Base-by-base conservation (phyloP, 2,888 invertebrate species). In the Ariolimax columbianus region DNA sequence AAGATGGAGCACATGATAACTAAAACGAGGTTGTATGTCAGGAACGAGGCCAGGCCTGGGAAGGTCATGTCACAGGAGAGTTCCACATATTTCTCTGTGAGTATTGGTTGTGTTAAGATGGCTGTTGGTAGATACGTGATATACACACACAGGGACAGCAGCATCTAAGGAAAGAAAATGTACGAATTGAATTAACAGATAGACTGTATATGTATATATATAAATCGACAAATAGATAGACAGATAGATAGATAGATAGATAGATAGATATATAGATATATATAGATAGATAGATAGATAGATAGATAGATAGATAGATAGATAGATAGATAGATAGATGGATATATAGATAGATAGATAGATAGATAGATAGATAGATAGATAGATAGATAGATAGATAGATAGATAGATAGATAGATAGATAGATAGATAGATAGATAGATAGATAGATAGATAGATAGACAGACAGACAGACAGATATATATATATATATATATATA, bases 1-100 rank as follows among this genome's bases (percentile, higher is more conserved):
- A 91, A 91, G 68, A 90, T 85, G 11, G 91, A 88, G 80, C 91
- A 90, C 70, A 90, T 83, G 33, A 90, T 43, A 14, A 92, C 88
- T 72, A 92, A 88, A 2, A 92, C 63, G 19, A 91, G 86, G 88
- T 92, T 91, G 88, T 91, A 92, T 77, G 83, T 77, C 66, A 92
- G 88, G 55, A 91, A 90, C 19, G 89, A 86, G 55, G 89, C 66
- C 77, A 92, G 86, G 38, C 91, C 91, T 2, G 85, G 73, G 0
- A 87, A 73, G 9, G 90, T 89, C 33, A 90, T 68, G 36, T 87
- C 83, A 73, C 92, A 92, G 33, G 84, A 87, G 47, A 90, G 85
- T 88, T 92, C 92, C 82, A 91, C 91, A 85, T 86, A 87, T 40
- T 86, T 85, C 77, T 90, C 88, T 19, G 86, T 86, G 14, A 63